phyloP scores from a whole-genome alignment of 1,140 invertebrate genomes.

The Sarcophaga peregrina region DNA sequence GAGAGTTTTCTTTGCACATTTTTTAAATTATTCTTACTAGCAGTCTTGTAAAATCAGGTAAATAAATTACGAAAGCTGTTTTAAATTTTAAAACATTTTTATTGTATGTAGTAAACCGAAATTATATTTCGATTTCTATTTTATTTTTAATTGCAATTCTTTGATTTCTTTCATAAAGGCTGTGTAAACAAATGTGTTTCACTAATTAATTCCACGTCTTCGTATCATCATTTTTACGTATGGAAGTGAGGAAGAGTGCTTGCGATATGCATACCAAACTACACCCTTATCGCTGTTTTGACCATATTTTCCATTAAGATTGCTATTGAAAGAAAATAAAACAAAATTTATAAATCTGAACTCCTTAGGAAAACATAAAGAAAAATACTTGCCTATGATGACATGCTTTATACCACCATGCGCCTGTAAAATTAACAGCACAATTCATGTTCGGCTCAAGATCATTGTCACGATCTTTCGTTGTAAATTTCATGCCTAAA shows the following conservation, averaged over 20 bases:
- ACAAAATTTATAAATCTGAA: not conserved
- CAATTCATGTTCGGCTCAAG: not conserved
- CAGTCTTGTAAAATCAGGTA: too few species aligned
- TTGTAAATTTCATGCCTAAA: not conserved
- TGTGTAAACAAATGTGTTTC: not conserved
- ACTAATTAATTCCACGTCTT: not conserved
- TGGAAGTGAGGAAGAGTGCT: not conserved
- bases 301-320: constrained; percentile 32
- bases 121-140: too few species aligned
- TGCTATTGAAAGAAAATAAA: constrained; percentile 7
- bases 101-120: too few species aligned
- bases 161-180: too few species aligned
- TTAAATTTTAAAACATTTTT: too few species aligned
- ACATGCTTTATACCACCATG: constrained; percentile 13
- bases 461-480: constrained; percentile 11
- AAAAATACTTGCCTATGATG: not conserved
- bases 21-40: too few species aligned
- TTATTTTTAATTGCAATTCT: too few species aligned
- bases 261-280: not conserved
- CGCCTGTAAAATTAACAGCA: not conserved
- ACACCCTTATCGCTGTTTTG: not conserved
- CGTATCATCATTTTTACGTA: constrained; percentile 34
- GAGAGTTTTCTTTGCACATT: too few species aligned
- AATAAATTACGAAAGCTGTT: too few species aligned
- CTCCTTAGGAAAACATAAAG: not conserved